These are phyloP conservation scores for Trichechus manatus DNA, from an alignment of 2,113 vertebrate species.

Conservation along the genomic window DNA sequence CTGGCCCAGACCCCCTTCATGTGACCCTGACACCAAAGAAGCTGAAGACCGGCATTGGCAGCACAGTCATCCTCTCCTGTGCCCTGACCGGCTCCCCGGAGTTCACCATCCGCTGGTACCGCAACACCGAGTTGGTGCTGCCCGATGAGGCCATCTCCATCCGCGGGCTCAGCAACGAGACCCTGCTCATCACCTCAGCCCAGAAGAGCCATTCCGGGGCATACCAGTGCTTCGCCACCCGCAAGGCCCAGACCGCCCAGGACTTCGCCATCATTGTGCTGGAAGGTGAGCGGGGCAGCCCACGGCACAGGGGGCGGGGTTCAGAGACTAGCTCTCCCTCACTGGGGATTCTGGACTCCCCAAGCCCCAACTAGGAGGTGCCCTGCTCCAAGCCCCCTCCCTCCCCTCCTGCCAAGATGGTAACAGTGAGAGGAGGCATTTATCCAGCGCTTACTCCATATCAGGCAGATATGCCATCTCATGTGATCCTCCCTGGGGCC, in stretches of 20 bases:
- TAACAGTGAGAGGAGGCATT: neutral
- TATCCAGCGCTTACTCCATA: fast-evolving
- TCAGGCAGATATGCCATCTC: neutral
- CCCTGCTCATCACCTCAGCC: slow-evolving; percentile 96
- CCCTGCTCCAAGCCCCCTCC: neutral
- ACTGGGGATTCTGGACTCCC: neutral
- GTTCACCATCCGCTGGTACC: slow-evolving; percentile 96
- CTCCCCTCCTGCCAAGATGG: neutral
- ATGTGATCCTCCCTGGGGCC: neutral
- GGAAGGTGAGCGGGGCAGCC: slow-evolving; percentile 91
- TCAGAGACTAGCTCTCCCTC: neutral
- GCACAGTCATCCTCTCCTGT: slow-evolving; percentile 98
- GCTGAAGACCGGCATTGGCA: slow-evolving; percentile 98
- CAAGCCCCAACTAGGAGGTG: neutral
- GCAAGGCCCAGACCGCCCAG: slow-evolving; percentile 96
- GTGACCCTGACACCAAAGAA: slow-evolving; percentile 99
- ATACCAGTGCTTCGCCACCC: slow-evolving; percentile 98
- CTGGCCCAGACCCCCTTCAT: slow-evolving; percentile 93
- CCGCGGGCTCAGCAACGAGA: slow-evolving; percentile 97
- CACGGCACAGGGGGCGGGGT: fast-evolving
- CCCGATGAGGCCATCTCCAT: slow-evolving; percentile 97
- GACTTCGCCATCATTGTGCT: slow-evolving; percentile 97
- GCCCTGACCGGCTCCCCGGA: slow-evolving; percentile 96
- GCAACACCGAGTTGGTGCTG: slow-evolving; percentile 95
- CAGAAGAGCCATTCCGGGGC: slow-evolving; percentile 98